phyloP scores from a whole-genome alignment of 92 coral and sea anemone species.

The Parazoanthus darwini region DNA sequence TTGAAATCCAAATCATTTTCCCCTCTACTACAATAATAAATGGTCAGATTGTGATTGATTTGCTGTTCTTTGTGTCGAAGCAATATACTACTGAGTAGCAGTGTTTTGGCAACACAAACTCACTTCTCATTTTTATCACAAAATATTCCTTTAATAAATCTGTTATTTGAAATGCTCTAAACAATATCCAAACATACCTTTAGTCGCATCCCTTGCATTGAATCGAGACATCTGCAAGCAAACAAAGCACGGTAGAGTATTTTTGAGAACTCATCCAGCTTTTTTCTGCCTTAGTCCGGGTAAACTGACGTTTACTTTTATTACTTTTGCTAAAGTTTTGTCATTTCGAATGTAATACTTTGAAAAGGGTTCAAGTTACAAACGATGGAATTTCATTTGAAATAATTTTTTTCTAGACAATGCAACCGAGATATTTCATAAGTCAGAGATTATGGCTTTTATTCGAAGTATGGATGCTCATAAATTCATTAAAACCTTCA shows the following conservation, averaged over 20 bases:
- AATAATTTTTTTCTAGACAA: too few species aligned
- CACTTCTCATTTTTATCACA: background rate
- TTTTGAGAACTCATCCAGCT: background rate
- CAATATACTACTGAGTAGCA: background rate
- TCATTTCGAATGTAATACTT: background rate
- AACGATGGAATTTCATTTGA: background rate
- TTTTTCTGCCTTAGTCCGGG: background rate
- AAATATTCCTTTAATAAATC: background rate
- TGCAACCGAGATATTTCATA: too few species aligned
- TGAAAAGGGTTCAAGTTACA: background rate
- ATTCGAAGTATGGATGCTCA: background rate
- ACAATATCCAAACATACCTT: background rate
- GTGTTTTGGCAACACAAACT: background rate
- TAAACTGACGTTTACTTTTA: background rate
- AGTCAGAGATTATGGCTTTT: background rate
- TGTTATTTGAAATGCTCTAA: background rate
- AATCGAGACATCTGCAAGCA: background rate
- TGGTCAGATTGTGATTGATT: background rate
- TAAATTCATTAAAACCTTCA: too few species aligned
- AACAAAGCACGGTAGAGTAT: background rate
- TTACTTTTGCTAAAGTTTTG: background rate
- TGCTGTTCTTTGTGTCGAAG: background rate
- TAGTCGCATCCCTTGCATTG: background rate
- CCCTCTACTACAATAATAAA: background rate
- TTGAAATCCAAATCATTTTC: constrained; percentile 14